phyloP scores from a whole-genome alignment of 2,888 invertebrate genomes.

The Drosophila meridionalis region DNA sequence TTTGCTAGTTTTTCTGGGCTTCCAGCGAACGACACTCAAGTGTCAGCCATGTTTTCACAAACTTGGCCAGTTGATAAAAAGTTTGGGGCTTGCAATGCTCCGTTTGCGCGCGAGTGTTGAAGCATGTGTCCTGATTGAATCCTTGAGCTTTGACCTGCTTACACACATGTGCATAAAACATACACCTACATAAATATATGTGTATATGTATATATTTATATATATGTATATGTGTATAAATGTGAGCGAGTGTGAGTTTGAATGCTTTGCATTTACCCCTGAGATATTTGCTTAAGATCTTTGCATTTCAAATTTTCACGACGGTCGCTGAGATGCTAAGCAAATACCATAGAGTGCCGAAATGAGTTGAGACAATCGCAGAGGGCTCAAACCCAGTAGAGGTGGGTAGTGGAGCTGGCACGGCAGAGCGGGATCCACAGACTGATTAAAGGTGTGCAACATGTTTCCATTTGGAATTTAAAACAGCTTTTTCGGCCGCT shows the following conservation, averaged over 20 bases:
- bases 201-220: neutral
- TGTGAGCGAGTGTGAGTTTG: too few species aligned
- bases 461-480: conserved; percentile 60
- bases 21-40: conserved; percentile 39
- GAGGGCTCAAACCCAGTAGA: neutral
- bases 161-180: neutral
- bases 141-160: conserved; percentile 15
- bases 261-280: neutral
- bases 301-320: conserved; percentile 51
- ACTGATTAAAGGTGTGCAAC: conserved; percentile 67
- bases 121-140: conserved; percentile 43
- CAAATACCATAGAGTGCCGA: conserved; percentile 29
- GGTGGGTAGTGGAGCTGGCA: neutral
- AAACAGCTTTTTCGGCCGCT: conserved; percentile 43
- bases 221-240: neutral
- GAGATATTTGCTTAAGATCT: conserved; percentile 39
- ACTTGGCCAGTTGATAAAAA: conserved; percentile 48
- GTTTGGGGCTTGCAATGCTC: conserved; percentile 28
- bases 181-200: too few species aligned
- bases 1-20: conserved; percentile 10
- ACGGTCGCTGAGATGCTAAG: conserved; percentile 22
- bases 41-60: conserved; percentile 39
- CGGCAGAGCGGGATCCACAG: neutral
- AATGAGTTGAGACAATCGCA: conserved; percentile 62
- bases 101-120: conserved; percentile 1